A percentile compares a stretch with the other conserved stretches of the same genome.
Conservation (phyloP, 92 coral and sea anemone genomes). For the Phenganax subtilis region DNA sequence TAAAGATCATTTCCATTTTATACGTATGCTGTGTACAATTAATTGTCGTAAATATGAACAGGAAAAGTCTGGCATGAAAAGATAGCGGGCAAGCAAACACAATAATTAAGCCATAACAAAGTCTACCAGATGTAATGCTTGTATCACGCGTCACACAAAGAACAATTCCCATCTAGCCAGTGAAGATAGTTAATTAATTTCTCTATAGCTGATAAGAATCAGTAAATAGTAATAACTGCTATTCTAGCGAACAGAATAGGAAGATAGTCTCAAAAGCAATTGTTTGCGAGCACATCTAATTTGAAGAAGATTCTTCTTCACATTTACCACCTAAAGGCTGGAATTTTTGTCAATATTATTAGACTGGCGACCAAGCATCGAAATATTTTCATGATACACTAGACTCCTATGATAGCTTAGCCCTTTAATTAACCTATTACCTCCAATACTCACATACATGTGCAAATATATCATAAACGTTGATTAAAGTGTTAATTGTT, state of each 20-base stretch:
- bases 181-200: conserved; percentile 30
- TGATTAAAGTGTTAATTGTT: too few relatives aligned
- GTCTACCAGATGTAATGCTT: neutral
- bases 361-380: neutral
- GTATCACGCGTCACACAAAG: neutral
- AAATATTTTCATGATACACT: too few relatives aligned
- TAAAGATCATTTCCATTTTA: neutral
- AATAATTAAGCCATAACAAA: neutral
- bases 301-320: conserved; percentile 18
- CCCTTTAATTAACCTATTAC: too few relatives aligned
- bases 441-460: too few relatives aligned
- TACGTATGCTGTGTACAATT: neutral
- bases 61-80: neutral
- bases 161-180: conserved; percentile 1
- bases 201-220: conserved; percentile 22
- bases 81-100: neutral
- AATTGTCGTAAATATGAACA: neutral
- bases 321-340: conserved; percentile 2
- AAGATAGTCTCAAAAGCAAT: conserved; percentile 37
- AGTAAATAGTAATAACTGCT: conserved; percentile 19
- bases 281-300: conserved; percentile 30
- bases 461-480: too few relatives aligned
- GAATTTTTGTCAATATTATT: neutral
- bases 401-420: too few relatives aligned
- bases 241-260: conserved; percentile 34